These are phyloP conservation scores for Oreotrochilus melanogaster DNA, from an alignment of 2,113 vertebrate genomes.

Conservation along the genomic window DNA sequence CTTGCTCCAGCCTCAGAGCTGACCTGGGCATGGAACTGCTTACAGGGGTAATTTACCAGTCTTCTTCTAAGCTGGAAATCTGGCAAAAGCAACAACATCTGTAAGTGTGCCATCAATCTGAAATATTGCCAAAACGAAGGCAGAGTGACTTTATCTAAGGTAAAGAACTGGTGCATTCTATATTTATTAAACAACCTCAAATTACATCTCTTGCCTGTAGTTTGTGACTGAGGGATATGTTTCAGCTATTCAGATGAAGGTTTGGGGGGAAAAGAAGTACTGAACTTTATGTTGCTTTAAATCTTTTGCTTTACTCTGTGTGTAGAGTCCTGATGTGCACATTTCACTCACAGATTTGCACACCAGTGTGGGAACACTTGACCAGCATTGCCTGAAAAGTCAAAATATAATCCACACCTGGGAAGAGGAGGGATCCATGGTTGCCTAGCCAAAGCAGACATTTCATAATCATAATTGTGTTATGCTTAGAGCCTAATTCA, in stretches of 20 bases:
- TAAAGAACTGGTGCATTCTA: not conserved
- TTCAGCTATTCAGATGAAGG: not conserved
- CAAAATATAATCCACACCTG: constrained; percentile 34
- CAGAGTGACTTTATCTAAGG: not conserved
- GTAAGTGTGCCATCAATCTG: not conserved
- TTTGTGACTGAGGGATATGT: not conserved
- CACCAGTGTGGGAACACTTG: constrained; percentile 8
- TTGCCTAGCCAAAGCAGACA: not conserved
- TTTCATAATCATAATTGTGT: constrained; percentile 37
- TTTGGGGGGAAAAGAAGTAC: not conserved
- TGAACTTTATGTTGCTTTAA: not conserved
- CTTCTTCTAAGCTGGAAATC: not conserved
- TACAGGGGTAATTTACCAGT: not conserved
- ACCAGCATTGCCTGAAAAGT: constrained; percentile 11
- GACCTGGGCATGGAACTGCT: not conserved
- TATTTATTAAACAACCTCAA: not conserved
- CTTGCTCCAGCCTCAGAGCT: not conserved
- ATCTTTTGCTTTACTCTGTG: not conserved
- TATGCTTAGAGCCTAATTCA: not conserved
- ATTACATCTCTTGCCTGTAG: not conserved
- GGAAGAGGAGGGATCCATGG: not conserved
- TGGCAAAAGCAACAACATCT: not conserved
- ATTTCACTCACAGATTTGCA: constrained; percentile 13
- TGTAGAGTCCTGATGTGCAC: not conserved
- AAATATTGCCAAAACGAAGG: not conserved